phyloP scores from a whole-genome alignment of 1,140 invertebrate species.

The Drosophila albomicans region DNA sequence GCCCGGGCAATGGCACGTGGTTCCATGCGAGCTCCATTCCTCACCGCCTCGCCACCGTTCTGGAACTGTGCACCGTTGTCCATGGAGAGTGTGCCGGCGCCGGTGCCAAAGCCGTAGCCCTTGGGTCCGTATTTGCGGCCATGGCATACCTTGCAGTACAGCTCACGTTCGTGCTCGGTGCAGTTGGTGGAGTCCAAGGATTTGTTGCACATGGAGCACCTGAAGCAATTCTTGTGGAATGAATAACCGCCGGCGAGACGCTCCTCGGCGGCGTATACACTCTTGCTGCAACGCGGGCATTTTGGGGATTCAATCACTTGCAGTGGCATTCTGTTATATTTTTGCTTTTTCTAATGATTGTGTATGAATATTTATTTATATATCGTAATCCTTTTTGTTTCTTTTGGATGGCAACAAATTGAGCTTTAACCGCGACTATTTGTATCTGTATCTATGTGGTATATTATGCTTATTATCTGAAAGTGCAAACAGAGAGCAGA shows the following conservation, averaged over 20 bases:
- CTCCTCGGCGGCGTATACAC: conserved; percentile 99
- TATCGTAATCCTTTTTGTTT: conserved; percentile 16
- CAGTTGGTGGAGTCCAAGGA: conserved; percentile 99
- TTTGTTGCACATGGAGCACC: conserved; percentile 98
- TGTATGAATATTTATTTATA: background rate
- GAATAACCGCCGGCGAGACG: conserved; percentile 98
- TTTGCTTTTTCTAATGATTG: conserved; percentile 5
- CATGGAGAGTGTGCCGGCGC: conserved; percentile 98
- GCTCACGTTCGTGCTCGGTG: conserved; percentile 96
- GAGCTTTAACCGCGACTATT: conserved; percentile 53
- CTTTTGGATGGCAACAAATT: conserved; percentile 40
- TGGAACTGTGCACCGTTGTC: conserved; percentile 95
- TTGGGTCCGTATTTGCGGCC: conserved; percentile 98
- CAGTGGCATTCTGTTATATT: conserved; percentile 94
- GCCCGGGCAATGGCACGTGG: conserved; percentile 92
- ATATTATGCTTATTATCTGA: conserved; percentile 77
- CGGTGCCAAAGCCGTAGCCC: conserved; percentile 99
- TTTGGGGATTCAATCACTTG: conserved; percentile 97
- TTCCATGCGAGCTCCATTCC: conserved; percentile 86
- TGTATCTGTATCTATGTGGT: conserved; percentile 56
- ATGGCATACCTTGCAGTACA: conserved; percentile 99
- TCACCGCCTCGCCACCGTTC: conserved; percentile 82
- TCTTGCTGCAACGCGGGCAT: conserved; percentile 99
- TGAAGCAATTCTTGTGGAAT: conserved; percentile 99
- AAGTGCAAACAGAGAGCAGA: conserved; percentile 64